Evolutionary conservation across 2,113 vertebrate species (phyloP).

Genomic region (Cynopterus brachyotis): DNA sequence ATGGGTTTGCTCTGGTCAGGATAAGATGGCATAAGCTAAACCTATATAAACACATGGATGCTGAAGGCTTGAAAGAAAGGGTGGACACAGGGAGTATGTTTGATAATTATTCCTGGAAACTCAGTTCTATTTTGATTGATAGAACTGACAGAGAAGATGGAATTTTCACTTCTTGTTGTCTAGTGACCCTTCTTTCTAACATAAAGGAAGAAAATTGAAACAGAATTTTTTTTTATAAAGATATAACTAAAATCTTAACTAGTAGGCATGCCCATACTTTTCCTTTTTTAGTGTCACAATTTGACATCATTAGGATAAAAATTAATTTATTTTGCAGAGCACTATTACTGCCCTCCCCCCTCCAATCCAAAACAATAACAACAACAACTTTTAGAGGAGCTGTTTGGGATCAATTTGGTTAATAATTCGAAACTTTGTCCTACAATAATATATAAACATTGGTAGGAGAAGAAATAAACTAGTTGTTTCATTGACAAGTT

Average conservation of each 20-base stretch:
- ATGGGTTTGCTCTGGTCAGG: no score
- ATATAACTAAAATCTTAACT: not conserved
- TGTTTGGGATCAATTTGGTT: not conserved
- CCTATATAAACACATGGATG: not conserved
- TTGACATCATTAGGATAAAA: not conserved
- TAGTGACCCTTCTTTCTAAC: not conserved
- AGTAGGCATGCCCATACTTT: not conserved
- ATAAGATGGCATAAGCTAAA: no score
- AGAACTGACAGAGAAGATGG: not conserved
- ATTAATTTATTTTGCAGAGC: not conserved
- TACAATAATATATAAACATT: not conserved
- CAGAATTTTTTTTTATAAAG: not conserved
- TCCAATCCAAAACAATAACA: no score
- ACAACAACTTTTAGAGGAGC: not conserved
- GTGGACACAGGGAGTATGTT: no score
- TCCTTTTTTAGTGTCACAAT: not conserved
- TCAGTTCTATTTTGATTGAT: not conserved
- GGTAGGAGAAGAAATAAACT: not conserved
- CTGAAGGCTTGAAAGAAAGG: not conserved
- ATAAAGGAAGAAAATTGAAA: not conserved
- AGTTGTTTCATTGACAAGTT: not conserved
- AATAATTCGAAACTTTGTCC: not conserved
- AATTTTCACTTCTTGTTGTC: not conserved
- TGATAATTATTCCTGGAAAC: not conserved
- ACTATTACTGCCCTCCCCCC: rapidly evolving